These are phyloP conservation scores for Orthosia gothica DNA, from an alignment of 2,888 invertebrate species.

Conservation along the genomic window DNA sequence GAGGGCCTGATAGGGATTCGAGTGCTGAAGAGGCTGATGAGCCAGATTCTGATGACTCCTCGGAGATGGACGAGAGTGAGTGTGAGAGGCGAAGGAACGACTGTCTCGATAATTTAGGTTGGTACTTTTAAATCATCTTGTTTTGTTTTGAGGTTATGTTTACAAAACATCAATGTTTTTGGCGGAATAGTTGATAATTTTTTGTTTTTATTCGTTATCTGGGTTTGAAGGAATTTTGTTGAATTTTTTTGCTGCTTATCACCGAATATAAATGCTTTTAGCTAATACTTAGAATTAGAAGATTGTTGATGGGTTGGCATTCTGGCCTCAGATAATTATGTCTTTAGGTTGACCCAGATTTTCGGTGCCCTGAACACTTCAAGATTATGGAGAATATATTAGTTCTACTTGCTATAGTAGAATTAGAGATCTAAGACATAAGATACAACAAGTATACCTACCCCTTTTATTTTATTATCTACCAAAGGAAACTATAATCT, in stretches of 20 bases:
- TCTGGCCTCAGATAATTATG: background rate
- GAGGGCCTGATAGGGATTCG: conserved; percentile 93
- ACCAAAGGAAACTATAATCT: background rate
- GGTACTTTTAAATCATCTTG: conserved; percentile 53
- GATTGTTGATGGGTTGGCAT: conserved; percentile 38
- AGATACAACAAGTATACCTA: background rate
- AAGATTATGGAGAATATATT: background rate
- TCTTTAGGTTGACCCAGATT: background rate
- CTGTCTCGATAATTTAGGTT: conserved; percentile 95
- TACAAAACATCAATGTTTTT: conserved; percentile 83
- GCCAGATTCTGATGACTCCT: conserved; percentile 96
- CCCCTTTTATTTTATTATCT: background rate
- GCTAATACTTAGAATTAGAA: background rate
- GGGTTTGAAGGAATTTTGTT: conserved; percentile 1
- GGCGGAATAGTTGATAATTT: conserved; percentile 53
- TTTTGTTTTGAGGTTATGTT: conserved; percentile 87
- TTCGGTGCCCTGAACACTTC: background rate
- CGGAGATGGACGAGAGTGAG: conserved; percentile 98
- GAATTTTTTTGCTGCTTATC: background rate
- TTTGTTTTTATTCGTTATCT: conserved; percentile 38
- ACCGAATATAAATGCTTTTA: background rate
- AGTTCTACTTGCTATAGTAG: no score
- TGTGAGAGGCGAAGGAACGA: conserved; percentile 96
- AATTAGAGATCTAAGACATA: background rate
- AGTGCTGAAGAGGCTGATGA: conserved; percentile 95